A percentile compares a stretch with the other conserved stretches of the same genome.
phyloP scores from a whole-genome alignment of 2,888 invertebrate species.

The Neoscelio sp. region DNA sequence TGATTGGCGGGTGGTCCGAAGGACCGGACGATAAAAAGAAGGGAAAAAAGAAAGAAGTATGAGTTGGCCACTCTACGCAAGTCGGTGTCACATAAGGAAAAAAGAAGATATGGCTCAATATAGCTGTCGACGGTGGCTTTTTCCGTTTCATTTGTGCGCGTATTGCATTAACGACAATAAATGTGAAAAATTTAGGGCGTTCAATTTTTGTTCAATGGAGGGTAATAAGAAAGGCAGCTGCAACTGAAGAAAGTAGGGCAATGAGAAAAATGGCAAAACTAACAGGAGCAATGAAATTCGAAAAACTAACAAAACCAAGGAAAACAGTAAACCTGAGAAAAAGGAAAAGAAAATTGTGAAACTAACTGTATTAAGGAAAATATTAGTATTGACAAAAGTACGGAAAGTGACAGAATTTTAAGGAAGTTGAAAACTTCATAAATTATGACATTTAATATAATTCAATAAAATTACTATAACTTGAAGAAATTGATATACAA shows the following conservation, averaged over 20 bases:
- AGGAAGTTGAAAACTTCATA: too few relatives aligned
- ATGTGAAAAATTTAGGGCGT: slow-evolving; percentile 1
- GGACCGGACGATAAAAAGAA: slow-evolving; percentile 30
- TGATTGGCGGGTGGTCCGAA: slow-evolving; percentile 31
- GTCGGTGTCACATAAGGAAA: slow-evolving; percentile 37
- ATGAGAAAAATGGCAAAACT: slow-evolving; percentile 23
- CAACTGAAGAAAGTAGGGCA: slow-evolving; percentile 51
- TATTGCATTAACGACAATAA: slow-evolving; percentile 38
- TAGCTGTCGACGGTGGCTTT: slow-evolving; percentile 32
- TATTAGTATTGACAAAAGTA: too few relatives aligned
- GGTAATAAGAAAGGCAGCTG: too few relatives aligned
- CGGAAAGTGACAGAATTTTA: too few relatives aligned
- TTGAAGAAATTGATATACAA: too few relatives aligned
- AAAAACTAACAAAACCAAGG: slow-evolving; percentile 15
- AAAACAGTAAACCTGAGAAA: slow-evolving; percentile 5
- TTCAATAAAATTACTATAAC: too few relatives aligned
- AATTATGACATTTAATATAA: too few relatives aligned
- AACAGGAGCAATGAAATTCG: slow-evolving; percentile 29
- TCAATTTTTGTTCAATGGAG: slow-evolving; percentile 31
- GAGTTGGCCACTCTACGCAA: slow-evolving; percentile 31
- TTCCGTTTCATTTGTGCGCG: slow-evolving; percentile 54
- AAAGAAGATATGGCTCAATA: slow-evolving; percentile 44
- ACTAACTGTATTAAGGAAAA: too few relatives aligned
- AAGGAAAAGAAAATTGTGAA: too few relatives aligned
- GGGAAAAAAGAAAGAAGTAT: slow-evolving; percentile 11